Base-by-base conservation (phyloP, 2,888 invertebrate species). In the Salticus scenicus region DNA sequence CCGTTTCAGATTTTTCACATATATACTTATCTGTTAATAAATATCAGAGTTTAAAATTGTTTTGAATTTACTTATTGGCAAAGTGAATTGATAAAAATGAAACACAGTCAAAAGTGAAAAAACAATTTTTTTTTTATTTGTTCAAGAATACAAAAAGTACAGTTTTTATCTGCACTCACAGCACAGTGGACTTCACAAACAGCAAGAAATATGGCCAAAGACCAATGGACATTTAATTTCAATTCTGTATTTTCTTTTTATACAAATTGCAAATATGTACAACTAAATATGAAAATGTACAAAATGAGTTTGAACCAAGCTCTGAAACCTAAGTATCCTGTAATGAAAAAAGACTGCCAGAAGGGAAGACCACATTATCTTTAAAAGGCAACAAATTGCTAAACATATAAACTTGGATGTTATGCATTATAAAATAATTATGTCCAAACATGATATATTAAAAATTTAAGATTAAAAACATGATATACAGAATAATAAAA, bases 181-280 rank as follows among this genome's bases (percentile, higher is more conserved):
- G 57, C 57, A 57, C 57, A 57, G 57, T 57, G 24, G 42, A 57
- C 57, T 57, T 57, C 57, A 57, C 57, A 57, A 57, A 57, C 57
- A 57, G 57, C 57, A 57, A 57, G 57, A 57, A 57, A 57, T 57
- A 57, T 57, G 57, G 57, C 57, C 57, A 24, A 57, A 57, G 57
- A 57, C 57, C 4, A 57, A 20, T 57, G 57, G 57, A 57, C 57
- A 57, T 57, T 24, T 5, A 57, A 57, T 57, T 57, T 24, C 57
- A 12, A 57, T 24, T 57, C 24, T 24, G 24, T 57, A 57, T 24
- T 24, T 57, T 57, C 20, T 57, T n/a, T n/a, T n/a, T n/a, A n/a
- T 57, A 57, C 20, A 57, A 57, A 57, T 57, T 57, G 57, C 57
- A 57, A 57, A 57, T 57, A 57, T 57, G 57, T 57, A 57, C 57